phyloP scores from a whole-genome alignment of 2,888 invertebrate species.

The Cabera pusaria region DNA sequence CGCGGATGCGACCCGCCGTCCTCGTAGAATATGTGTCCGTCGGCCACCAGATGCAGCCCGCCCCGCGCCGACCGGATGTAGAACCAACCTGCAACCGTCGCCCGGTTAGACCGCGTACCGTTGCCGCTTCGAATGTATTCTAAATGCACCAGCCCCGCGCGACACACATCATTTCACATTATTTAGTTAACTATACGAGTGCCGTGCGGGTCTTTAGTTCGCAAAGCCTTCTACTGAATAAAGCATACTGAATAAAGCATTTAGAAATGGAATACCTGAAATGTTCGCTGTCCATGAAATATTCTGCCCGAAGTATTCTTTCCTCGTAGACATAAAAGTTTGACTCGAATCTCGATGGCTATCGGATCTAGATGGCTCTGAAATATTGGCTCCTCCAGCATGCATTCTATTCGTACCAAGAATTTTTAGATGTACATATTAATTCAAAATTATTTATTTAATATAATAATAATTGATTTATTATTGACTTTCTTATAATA shows the following conservation, averaged over 20 bases:
- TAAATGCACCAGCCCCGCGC: constrained; percentile 7
- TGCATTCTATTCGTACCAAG: no score
- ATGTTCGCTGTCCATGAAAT: constrained; percentile 1
- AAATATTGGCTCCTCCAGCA: no score
- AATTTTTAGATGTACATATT: no score
- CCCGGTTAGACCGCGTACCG: constrained; percentile 36
- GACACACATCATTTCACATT: background rate
- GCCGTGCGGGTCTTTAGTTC: background rate
- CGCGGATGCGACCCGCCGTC: constrained; percentile 77
- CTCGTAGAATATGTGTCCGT: constrained; percentile 78
- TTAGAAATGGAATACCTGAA: no score
- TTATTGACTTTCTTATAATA: no score
- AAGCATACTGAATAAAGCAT: no score
- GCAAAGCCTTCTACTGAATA: no score
- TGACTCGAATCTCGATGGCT: constrained; percentile 60
- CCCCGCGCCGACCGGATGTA: constrained; percentile 78
- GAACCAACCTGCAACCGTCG: constrained; percentile 72
- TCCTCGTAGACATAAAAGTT: constrained; percentile 27
- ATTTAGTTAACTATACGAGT: no score
- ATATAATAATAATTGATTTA: no score
- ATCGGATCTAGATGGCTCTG: constrained; percentile 61
- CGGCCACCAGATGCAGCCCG: constrained; percentile 72
- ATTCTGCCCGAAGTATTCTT: constrained; percentile 2
- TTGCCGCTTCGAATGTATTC: background rate
- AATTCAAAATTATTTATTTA: no score